A percentile compares a stretch with the other conserved stretches of the same genome.
Evolutionary conservation across 2,797 vertebrate genomes (phyloP).

Genomic region (Pteronotus mesoamericanus): DNA sequence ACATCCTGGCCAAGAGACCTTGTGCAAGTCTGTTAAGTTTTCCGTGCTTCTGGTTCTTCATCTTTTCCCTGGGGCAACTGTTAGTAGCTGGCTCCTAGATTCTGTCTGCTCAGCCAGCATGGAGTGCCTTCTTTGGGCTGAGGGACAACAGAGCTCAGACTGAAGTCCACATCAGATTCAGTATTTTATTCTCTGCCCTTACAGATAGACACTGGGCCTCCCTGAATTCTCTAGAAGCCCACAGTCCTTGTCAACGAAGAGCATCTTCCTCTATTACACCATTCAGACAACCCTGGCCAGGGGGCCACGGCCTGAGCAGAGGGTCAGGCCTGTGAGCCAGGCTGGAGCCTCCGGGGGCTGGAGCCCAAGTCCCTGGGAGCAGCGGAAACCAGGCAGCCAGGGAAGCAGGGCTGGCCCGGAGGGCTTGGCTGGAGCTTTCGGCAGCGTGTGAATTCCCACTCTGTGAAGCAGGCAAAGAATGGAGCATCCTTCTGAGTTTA

Average conservation of each 20-base stretch:
- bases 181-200: background rate
- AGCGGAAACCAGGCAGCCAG: background rate
- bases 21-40: background rate
- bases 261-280: background rate
- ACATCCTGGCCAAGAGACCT: background rate
- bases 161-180: background rate
- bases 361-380: background rate
- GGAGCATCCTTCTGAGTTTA: constrained; percentile 60
- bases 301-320: background rate
- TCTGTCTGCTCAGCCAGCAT: background rate
- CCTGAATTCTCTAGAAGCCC: background rate
- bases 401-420: background rate
- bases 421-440: constrained; percentile 3
- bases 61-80: background rate
- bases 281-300: background rate
- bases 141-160: background rate
- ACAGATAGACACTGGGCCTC: background rate
- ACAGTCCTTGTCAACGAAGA: background rate
- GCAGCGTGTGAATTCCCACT: constrained; percentile 55
- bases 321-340: background rate
- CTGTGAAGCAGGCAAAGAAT: constrained; percentile 18
- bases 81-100: background rate
- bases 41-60: background rate
- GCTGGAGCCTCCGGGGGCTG: background rate
- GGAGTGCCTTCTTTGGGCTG: background rate